These are phyloP conservation scores for Smittia sp. DNA, from an alignment of 2,888 invertebrate genomes.

Conservation along the genomic window DNA sequence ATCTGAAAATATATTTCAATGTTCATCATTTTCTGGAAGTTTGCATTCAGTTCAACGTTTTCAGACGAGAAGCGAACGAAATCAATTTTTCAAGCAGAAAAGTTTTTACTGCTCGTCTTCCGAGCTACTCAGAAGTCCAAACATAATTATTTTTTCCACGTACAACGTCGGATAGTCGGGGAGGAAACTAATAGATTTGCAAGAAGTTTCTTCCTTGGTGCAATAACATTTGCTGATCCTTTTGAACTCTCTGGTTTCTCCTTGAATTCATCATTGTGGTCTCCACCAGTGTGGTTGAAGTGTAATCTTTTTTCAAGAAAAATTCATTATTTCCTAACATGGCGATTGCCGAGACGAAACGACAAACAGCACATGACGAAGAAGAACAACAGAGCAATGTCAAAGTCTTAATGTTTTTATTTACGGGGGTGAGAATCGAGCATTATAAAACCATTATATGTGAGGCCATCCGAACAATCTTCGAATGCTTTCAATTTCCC, in stretches of 20 bases:
- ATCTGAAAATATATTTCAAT: too few relatives aligned
- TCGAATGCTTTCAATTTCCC: background rate
- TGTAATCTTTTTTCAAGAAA: slow-evolving; percentile 36
- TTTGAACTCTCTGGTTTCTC: background rate
- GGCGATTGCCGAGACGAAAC: background rate
- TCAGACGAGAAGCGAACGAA: background rate
- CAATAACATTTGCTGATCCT: background rate
- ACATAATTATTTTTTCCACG: background rate
- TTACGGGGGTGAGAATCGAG: slow-evolving; percentile 19
- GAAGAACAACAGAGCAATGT: slow-evolving; percentile 15
- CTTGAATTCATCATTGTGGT: slow-evolving; percentile 30
- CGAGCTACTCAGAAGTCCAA: background rate
- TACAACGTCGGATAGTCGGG: background rate
- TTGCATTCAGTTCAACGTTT: background rate
- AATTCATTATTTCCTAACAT: slow-evolving; percentile 27
- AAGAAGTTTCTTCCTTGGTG: background rate
- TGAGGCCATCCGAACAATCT: slow-evolving; percentile 20
- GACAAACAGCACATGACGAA: background rate
- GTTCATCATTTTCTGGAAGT: too few relatives aligned
- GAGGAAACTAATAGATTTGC: background rate
- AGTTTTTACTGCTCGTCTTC: background rate
- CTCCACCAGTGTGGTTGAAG: slow-evolving; percentile 25
- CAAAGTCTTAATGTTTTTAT: slow-evolving; percentile 40
- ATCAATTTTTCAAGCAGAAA: background rate
- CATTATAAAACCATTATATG: slow-evolving; percentile 39